Conservation (phyloP, 1,140 invertebrate genomes). For the Drosophila nigromelanica region DNA sequence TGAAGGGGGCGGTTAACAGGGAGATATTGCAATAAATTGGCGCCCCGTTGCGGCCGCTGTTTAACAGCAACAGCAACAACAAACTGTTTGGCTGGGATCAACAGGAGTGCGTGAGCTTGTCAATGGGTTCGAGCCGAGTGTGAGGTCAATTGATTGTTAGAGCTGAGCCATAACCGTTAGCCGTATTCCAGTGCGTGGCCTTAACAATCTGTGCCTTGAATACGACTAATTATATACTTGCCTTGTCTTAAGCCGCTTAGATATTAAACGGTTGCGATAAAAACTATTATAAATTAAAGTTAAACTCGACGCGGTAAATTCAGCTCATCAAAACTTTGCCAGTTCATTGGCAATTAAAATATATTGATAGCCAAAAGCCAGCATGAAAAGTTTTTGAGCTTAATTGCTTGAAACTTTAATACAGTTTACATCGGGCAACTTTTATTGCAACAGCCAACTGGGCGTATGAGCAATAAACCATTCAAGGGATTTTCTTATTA, state of each 20-base stretch:
- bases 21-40: constrained; percentile 45
- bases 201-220: not conserved
- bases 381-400: not conserved
- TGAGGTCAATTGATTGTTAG: constrained; percentile 36
- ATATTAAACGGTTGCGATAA: not conserved
- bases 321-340: constrained; percentile 1
- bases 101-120: not conserved
- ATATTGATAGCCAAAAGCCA: constrained; percentile 5
- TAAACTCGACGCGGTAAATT: not conserved
- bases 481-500: not conserved
- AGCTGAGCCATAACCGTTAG: constrained; percentile 18
- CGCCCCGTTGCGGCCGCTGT: constrained; percentile 19
- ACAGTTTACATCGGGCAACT: not conserved
- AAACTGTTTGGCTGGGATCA: not conserved
- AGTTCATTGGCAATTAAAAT: constrained; percentile 26
- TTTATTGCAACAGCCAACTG: constrained; percentile 1
- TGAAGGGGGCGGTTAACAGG: not conserved
- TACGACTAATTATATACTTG: constrained; percentile 6
- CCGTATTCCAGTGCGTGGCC: not conserved
- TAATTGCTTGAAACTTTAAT: not conserved
- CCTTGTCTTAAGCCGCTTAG: not conserved
- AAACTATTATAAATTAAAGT: not conserved
- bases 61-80: constrained; percentile 9
- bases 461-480: constrained; percentile 15
- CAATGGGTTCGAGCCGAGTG: not conserved